Conservation (phyloP, 2,888 invertebrate species). For the Orthosia cruda region DNA sequence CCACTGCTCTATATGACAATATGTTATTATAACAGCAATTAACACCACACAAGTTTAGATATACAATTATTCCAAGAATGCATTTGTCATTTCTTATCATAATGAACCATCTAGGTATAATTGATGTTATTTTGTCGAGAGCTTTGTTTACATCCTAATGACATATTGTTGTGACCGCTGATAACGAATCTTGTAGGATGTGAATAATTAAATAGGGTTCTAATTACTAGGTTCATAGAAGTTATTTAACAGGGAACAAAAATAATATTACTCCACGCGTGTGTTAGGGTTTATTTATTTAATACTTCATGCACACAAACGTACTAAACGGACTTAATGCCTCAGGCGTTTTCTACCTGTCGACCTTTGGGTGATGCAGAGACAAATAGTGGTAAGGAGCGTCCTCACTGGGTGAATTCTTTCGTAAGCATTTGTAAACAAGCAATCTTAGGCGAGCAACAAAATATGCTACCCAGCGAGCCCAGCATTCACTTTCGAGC, state of each 20-base stretch:
- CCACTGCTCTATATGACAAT: too few relatives aligned
- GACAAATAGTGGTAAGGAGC: too few relatives aligned
- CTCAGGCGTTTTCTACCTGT: too few relatives aligned
- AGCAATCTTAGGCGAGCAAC: too few relatives aligned
- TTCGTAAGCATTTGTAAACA: too few relatives aligned
- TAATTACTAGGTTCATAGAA: conserved; percentile 9
- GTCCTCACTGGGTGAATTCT: too few relatives aligned
- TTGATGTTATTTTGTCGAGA: conserved; percentile 28
- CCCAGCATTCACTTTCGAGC: too few relatives aligned
- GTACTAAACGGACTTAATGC: too few relatives aligned
- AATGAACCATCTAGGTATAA: conserved; percentile 25
- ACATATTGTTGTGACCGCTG: conserved; percentile 14
- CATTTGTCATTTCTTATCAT: conserved; percentile 45
- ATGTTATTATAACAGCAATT: not conserved
- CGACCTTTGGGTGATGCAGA: too few relatives aligned
- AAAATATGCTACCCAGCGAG: too few relatives aligned
- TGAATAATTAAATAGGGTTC: conserved; percentile 5
- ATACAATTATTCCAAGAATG: conserved; percentile 19
- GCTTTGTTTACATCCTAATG: conserved; percentile 51
- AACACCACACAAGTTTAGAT: not conserved
- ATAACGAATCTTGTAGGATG: conserved; percentile 29
- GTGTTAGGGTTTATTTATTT: too few relatives aligned
- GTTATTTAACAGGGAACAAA: not conserved
- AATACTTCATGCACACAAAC: too few relatives aligned
- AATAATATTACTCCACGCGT: not conserved